Evolutionary conservation across 1,140 invertebrate genomes (phyloP).

Genomic region (Drosophila subobscura): DNA sequence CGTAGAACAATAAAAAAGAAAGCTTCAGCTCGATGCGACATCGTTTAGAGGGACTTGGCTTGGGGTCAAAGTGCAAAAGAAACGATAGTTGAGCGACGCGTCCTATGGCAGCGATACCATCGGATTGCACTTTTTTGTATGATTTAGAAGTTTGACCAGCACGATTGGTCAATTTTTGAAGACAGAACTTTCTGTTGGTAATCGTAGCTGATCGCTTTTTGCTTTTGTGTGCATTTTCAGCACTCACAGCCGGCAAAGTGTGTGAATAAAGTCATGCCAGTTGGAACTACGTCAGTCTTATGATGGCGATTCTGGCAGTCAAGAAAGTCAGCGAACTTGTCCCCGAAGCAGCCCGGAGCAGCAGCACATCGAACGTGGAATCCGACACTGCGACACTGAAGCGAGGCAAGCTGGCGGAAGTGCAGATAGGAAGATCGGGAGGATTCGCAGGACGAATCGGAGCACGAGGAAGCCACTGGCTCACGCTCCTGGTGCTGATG

Average conservation of each 20-base stretch:
- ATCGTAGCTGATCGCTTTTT: too few species aligned
- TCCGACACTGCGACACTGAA: background rate
- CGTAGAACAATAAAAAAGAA: too few species aligned
- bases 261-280: constrained; percentile 45
- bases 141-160: too few species aligned
- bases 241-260: background rate
- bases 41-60: too few species aligned
- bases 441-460: constrained; percentile 2
- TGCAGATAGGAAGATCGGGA: constrained; percentile 19
- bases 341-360: constrained; percentile 38
- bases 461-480: constrained; percentile 35
- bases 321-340: constrained; percentile 53
- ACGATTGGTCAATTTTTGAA: too few species aligned
- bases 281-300: constrained; percentile 46
- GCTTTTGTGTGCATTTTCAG: background rate
- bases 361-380: constrained; percentile 28
- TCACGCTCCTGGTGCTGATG: constrained; percentile 55
- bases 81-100: too few species aligned
- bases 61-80: too few species aligned
- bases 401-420: constrained; percentile 53
- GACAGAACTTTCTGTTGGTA: too few species aligned
- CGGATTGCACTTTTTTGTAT: too few species aligned
- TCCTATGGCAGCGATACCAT: too few species aligned
- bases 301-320: constrained; percentile 56
- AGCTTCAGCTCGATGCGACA: too few species aligned